phyloP scores from a whole-genome alignment of 2,797 vertebrate genomes.

The Tauraco hartlaubi region DNA sequence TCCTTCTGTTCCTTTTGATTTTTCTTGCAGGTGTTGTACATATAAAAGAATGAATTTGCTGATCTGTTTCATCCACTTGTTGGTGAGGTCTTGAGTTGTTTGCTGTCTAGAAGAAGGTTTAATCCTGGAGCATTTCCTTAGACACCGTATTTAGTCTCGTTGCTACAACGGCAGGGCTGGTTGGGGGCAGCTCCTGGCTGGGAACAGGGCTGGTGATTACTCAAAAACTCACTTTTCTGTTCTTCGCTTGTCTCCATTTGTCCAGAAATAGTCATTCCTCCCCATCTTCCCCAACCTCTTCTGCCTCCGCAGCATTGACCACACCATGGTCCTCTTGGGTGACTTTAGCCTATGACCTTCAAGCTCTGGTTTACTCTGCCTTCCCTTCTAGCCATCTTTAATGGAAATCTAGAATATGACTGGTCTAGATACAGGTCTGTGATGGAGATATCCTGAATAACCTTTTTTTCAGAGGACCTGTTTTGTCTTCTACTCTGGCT shows the following conservation, averaged over 20 bases:
- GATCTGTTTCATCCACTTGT: accelerated
- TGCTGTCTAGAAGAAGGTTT: background rate
- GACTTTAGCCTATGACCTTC: background rate
- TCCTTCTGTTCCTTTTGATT: background rate
- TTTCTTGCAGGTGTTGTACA: background rate
- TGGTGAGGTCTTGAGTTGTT: background rate
- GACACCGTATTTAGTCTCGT: background rate
- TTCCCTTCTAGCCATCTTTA: background rate
- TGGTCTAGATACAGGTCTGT: background rate
- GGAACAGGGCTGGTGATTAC: background rate
- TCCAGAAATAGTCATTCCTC: background rate
- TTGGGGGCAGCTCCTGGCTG: background rate
- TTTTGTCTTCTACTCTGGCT: background rate
- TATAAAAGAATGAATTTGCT: background rate
- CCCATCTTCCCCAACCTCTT: background rate
- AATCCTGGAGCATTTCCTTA: background rate
- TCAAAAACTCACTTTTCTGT: background rate
- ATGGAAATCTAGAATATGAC: background rate
- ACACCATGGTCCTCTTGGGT: background rate
- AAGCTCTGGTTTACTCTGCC: background rate
- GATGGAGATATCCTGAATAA: background rate
- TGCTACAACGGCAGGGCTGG: background rate
- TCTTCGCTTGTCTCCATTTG: background rate
- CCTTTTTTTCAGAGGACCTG: background rate
- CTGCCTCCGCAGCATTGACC: no score